Base-by-base conservation (phyloP, 2,797 vertebrate species). In the Neomorphus geoffroyi region DNA sequence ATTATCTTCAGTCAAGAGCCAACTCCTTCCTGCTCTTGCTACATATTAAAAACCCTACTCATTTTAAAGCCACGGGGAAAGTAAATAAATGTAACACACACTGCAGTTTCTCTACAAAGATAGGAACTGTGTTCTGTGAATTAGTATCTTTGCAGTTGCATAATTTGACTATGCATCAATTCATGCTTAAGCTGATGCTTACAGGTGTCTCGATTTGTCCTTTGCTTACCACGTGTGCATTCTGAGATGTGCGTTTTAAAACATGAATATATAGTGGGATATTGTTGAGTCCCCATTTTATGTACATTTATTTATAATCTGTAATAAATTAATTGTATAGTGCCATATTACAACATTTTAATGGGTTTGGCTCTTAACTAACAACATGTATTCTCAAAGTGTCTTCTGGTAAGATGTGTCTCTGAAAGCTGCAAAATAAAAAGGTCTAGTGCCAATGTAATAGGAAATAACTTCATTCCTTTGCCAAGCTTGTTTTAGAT, bases 401-500 rank as follows among this genome's bases (percentile, higher is more conserved):
- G 88, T 26, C 21, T 92, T 88, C 79, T 51, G 32, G 22, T 65
- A 60, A 72, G 26, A 74, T 46, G 13, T 2, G 4, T 35, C 51
- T 54, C 58, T 56, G 43, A 80, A 86, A 79, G 37, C 28, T 96
- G 61, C 54, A 93, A 84, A 75, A 72, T 56, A 74, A 86, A 84
- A 79, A 53, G 19, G 37, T 86, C 83, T 86, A 80, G 50, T 84
- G 90, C 56, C 75, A 77, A 30, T 32, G 39, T 48, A 66, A 89
- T n/a, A 88, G 66, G 89, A 92, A 93, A 95, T 90, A 92, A 61
- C 73, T 74, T 50, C 69, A 83, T 91, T 87, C 53, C 30, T 65
- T 71, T 94, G 78, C 78, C 80, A 95, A 96, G 66, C 33, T 74
- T 89, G 77, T 75, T 97, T 97, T 95, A 94, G 62, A 81, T 81